phyloP scores from a whole-genome alignment of 2,113 vertebrate species.

The Apeltes quadracus region DNA sequence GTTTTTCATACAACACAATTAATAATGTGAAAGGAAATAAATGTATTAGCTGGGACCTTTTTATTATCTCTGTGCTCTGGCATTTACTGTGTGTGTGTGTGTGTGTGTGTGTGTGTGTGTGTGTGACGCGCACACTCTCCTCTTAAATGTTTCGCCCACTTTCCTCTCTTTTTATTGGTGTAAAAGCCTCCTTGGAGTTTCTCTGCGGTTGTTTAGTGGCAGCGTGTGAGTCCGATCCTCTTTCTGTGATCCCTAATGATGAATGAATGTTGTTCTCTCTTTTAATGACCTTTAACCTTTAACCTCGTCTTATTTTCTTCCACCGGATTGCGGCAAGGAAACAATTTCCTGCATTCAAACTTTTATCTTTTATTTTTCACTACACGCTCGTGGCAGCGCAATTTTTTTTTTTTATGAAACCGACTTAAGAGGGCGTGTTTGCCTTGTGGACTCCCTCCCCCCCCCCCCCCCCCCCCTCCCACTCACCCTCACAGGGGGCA shows the following conservation, averaged over 20 bases:
- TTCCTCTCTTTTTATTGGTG: conserved; percentile 13
- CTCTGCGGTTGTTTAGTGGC: conserved; percentile 4
- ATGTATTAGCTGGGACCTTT: background rate
- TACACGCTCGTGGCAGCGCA: background rate
- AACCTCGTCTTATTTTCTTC: too few species aligned
- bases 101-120: background rate
- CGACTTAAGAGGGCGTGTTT: conserved; percentile 24
- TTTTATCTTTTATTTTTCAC: background rate
- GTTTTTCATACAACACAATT: background rate
- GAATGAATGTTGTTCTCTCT: too few species aligned
- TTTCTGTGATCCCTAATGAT: too few species aligned
- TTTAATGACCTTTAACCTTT: too few species aligned
- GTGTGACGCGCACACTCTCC: background rate
- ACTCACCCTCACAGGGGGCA: conserved; percentile 44
- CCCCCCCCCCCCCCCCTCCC: background rate
- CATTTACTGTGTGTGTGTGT: conserved; percentile 13
- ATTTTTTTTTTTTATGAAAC: conserved; percentile 39
- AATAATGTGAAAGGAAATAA: background rate
- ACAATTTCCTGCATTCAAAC: background rate
- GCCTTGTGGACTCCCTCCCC: conserved; percentile 32
- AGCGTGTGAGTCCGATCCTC: too few species aligned
- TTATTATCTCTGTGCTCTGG: background rate
- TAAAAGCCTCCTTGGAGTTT: background rate
- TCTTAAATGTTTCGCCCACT: background rate
- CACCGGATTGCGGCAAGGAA: too few species aligned